A percentile compares a stretch with the other conserved stretches of the same genome.
These are phyloP conservation scores for Callyntrura guangdongensis DNA, from an alignment of 2,888 invertebrate genomes.

Conservation along the genomic window DNA sequence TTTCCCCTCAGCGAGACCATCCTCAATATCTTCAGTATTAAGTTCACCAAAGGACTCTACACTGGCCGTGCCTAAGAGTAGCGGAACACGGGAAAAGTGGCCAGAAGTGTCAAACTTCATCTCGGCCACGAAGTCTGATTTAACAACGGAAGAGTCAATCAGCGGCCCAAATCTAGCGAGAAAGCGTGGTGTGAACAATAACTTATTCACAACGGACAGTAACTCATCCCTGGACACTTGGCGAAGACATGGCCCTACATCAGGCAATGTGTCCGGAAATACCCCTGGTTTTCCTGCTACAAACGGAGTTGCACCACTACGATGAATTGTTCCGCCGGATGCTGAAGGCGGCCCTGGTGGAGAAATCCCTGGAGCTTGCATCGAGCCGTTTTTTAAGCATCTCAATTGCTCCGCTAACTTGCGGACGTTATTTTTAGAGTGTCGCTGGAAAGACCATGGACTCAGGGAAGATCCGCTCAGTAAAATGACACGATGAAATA, in stretches of 20 bases:
- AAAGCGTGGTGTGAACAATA: constrained; percentile 83
- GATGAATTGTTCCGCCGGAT: constrained; percentile 46
- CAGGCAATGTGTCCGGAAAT: constrained; percentile 79
- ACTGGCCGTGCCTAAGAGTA: constrained; percentile 83
- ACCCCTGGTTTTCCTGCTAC: constrained; percentile 64
- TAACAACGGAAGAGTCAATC: constrained; percentile 84
- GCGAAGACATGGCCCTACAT: constrained; percentile 83
- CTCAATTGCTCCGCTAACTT: constrained; percentile 82
- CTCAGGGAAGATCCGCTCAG: constrained; percentile 93
- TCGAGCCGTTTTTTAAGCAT: constrained; percentile 78
- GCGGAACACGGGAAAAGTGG: constrained; percentile 83
- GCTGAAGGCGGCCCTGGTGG: constrained; percentile 29
- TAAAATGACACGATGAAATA: constrained; percentile 91
- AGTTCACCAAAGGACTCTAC: constrained; percentile 84
- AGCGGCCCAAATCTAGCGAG: constrained; percentile 83
- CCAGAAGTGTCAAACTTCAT: constrained; percentile 83
- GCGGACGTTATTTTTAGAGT: constrained; percentile 83
- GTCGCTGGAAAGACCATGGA: constrained; percentile 87
- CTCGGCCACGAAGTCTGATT: constrained; percentile 83
- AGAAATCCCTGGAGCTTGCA: constrained; percentile 50
- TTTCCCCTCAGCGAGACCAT: constrained; percentile 83
- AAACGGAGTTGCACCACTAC: constrained; percentile 62
- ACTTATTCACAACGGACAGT: constrained; percentile 81
- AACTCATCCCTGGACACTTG: constrained; percentile 83
- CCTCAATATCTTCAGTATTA: constrained; percentile 84